Base-by-base conservation (phyloP, 2,797 vertebrate genomes). In the Eurystomus glaucurus region DNA sequence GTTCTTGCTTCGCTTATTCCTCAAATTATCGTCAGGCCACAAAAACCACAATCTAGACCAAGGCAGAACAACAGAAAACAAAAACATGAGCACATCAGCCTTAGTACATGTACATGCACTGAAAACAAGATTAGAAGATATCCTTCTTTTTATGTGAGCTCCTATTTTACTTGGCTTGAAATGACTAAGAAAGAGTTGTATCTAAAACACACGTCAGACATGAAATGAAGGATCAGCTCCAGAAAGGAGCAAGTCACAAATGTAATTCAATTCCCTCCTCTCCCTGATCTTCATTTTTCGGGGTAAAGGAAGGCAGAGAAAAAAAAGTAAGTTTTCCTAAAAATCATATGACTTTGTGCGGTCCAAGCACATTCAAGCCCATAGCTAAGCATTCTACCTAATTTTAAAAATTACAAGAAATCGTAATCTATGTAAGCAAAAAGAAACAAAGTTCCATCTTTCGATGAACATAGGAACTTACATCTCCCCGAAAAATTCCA, bases 31-130 rank as follows among this genome's bases (percentile, higher is more conserved):
- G 29, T 99, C 99, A 22, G 99, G 99, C 99, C 99, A 99, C 90
- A 99, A 97, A 98, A 99, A 99, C 99, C 99, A 99, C 71, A 99
- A 98, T 78, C 99, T 99, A 71, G 13, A 46, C 4, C 50, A 48
- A 78, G n/a, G 68, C 43, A 77, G 57, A 96, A 75, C 39, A 51
- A 77, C 54, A 60, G 20, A 96, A 85, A 82, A 58, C 4, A 72
- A 78, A 33, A 79, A 4, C 19, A 35, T 29, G 54, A 88, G 21
- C 19, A 70, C 1, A 87, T 33, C 55, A 80, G 22, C 31, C 41
- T 71, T 20, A 31, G 21, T 17, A 71, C 10, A 3, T 48, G 72
- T 55, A 61, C 85, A 77, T 37, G 78, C 19, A 65, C 45, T 8
- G 11, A 71, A 82, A 86, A 84, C 14, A 55, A 95, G 46, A 74